Evolutionary conservation across 2,888 invertebrate genomes (phyloP).

Genomic region (Protodeltote pygarga): DNA sequence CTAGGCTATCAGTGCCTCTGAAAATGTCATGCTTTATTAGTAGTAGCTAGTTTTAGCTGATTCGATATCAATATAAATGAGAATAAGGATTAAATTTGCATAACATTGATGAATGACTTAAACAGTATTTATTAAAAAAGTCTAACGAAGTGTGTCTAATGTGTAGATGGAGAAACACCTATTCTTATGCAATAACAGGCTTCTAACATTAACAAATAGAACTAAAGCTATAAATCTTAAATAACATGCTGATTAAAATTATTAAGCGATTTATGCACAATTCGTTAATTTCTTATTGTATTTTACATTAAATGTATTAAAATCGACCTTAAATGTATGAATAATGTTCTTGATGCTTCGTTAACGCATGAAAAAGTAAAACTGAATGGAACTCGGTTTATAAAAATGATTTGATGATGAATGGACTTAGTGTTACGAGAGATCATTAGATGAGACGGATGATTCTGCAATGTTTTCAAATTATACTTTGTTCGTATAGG

Average conservation of each 20-base stretch:
- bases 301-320: conserved; percentile 42
- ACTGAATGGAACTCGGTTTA: conserved; percentile 39
- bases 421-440: conserved; percentile 30
- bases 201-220: conserved; percentile 21
- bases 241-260: conserved; percentile 45
- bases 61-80: too few relatives aligned
- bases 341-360: conserved; percentile 30
- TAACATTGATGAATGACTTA: too few relatives aligned
- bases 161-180: conserved; percentile 23
- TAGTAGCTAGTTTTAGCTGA: too few relatives aligned
- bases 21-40: too few relatives aligned
- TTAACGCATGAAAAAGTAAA: conserved; percentile 48
- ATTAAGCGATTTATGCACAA: conserved; percentile 46
- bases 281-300: conserved; percentile 53
- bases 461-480: conserved; percentile 38
- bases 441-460: conserved; percentile 40
- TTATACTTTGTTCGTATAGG: background rate
- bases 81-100: background rate
- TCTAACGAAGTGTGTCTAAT: conserved; percentile 38
- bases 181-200: conserved; percentile 25
- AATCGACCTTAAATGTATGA: conserved; percentile 35
- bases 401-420: conserved; percentile 49
- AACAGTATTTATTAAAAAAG: conserved; percentile 29
- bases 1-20: too few relatives aligned
- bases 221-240: conserved; percentile 44